These are phyloP conservation scores for Glossophaga mutica DNA, from an alignment of 2,797 vertebrate genomes.

Conservation along the genomic window DNA sequence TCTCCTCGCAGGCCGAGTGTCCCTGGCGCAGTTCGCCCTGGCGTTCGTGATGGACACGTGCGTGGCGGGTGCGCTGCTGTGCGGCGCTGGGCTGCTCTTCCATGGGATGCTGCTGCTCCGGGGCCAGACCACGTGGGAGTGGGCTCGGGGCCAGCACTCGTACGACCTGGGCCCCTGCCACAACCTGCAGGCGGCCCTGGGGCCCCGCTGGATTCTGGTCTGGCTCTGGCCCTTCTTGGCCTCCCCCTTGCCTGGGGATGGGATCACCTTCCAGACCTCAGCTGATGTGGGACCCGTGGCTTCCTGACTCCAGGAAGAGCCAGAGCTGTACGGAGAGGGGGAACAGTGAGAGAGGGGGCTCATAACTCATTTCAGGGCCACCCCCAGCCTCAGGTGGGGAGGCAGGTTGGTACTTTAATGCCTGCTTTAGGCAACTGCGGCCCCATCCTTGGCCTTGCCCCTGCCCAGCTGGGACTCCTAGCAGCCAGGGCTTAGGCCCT, in stretches of 20 bases:
- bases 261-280: constrained; percentile 86
- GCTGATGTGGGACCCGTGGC: constrained; percentile 82
- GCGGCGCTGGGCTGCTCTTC: constrained; percentile 90
- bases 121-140: constrained; percentile 92
- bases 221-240: constrained; percentile 90
- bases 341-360: not conserved
- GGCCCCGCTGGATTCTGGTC: constrained; percentile 87
- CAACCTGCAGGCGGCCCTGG: constrained; percentile 86
- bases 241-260: constrained; percentile 89
- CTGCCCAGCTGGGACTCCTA: constrained; percentile 81
- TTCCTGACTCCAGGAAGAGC: constrained; percentile 85
- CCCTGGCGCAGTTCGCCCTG: constrained; percentile 59
- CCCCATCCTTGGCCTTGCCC: constrained; percentile 78
- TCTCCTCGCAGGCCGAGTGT: constrained; percentile 58
- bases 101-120: constrained; percentile 87
- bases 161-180: constrained; percentile 84
- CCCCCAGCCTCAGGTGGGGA: not conserved
- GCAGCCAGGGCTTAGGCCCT: constrained; percentile 85
- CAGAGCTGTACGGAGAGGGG: constrained; percentile 61
- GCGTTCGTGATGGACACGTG: constrained; percentile 83
- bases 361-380: not conserved
- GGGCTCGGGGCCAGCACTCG: constrained; percentile 85
- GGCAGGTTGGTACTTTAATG: not conserved
- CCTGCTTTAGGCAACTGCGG: not conserved
- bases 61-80: constrained; percentile 89